Conservation (phyloP, 2,888 invertebrate genomes). For the Trisateles emortualis region DNA sequence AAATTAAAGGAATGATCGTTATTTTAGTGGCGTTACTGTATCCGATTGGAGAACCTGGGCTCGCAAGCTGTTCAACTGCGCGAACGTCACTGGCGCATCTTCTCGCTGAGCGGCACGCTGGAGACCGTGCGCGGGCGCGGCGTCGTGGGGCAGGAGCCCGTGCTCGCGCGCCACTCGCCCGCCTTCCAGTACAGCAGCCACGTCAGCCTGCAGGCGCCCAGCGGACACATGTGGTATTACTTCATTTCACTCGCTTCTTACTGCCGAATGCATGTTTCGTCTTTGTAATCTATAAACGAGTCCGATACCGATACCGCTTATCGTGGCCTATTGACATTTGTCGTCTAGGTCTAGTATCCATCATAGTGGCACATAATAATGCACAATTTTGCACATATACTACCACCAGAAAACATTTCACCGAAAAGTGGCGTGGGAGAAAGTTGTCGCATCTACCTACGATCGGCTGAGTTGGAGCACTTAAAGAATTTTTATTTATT, state of each 20-base stretch:
- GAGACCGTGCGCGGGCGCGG: slow-evolving; percentile 98
- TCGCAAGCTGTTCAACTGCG: slow-evolving; percentile 95
- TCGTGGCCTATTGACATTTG: too few species aligned
- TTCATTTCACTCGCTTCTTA: neutral
- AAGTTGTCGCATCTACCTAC: too few species aligned
- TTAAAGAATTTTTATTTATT: too few species aligned
- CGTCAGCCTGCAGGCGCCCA: slow-evolving; percentile 98
- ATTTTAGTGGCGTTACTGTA: slow-evolving; percentile 99
- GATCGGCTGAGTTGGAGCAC: too few species aligned
- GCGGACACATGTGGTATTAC: slow-evolving; percentile 98
- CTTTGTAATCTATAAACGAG: neutral
- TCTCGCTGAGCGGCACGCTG: slow-evolving; percentile 96
- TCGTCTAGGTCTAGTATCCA: too few species aligned
- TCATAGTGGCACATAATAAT: too few species aligned
- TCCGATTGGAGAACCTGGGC: slow-evolving; percentile 97
- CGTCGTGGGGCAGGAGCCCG: slow-evolving; percentile 99
- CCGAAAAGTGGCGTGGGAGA: too few species aligned
- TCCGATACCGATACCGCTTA: neutral
- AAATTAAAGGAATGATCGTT: too few species aligned
- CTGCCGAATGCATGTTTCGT: neutral
- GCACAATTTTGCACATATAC: too few species aligned
- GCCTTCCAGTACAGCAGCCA: slow-evolving; percentile 99
- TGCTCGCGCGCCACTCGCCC: slow-evolving; percentile 94
- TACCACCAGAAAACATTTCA: too few species aligned
- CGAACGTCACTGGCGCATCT: slow-evolving; percentile 99